Base-by-base conservation (phyloP, 2,113 vertebrate species). In the Benitochromis conjunctus region DNA sequence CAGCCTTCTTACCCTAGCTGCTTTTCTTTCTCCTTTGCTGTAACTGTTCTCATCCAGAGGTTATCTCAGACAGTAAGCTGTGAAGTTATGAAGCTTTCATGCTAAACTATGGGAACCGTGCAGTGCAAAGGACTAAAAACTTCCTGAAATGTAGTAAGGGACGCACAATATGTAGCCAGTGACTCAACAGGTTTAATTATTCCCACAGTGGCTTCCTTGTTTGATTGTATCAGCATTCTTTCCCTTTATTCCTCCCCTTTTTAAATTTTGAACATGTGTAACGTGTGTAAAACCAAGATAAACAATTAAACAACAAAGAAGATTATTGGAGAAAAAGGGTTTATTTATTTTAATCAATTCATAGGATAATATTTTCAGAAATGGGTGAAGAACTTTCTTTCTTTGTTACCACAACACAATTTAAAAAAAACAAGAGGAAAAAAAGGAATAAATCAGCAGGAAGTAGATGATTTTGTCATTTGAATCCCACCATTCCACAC, bases 181-280 rank as follows among this genome's bases (percentile, higher is more conserved):
- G 60, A 88, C 38, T 58, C 19, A 79, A 94, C 94, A 80, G 92
- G 94, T 95, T 95, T 92, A 53, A 58, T 88, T 26, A 86, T 82
- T 86, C 4, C 31, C 16, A 9, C 7, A 6, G 5, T 24, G 6
- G 29, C 84, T 93, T 92, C 89, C 88, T 87, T 64, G 69, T 92
- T 14, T 79, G 9, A 29, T 85, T 29, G 64, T 16, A 55, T 62
- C 31, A 16, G 34, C 16, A 7, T 12, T 26, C 26, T 46, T n/a
- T 29, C 18, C 36, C 10, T 7, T 51, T 18, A 3, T 13, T 48
- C 46, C 21, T 29, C 29, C 29, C 29, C n/a, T n/a, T 29, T 29
- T 29, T 29, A 29, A 29, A 14, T 5, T 18, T 7, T 29, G 4
- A 46, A 26, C 10, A 18, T 57, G 5, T 79, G 19, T 29, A 4